Percentiles rank a stretch among this genome's conserved stretches.
phyloP scores from a whole-genome alignment of 2,888 invertebrate genomes.

The Drosophila lutescens region DNA sequence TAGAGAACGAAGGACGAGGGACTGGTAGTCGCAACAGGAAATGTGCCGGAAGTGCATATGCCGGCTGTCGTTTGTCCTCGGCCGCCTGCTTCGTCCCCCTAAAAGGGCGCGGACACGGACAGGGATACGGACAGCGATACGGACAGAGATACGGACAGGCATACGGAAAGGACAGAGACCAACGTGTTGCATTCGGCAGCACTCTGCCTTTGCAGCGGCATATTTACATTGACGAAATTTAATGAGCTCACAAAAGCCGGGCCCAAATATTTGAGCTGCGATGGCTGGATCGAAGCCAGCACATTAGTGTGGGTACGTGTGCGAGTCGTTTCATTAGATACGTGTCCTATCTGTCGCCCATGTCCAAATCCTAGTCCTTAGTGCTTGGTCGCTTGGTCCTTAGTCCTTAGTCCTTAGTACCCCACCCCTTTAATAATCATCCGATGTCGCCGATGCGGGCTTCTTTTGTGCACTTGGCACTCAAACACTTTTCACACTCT shows the following conservation, averaged over 20 bases:
- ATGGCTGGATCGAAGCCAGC: slow-evolving; percentile 59
- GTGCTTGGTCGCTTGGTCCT: slow-evolving; percentile 1
- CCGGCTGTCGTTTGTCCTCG: slow-evolving; percentile 47
- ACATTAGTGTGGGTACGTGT: slow-evolving; percentile 55
- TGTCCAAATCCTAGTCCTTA: slow-evolving; percentile 28
- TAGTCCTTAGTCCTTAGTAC: background rate
- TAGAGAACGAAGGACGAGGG: slow-evolving; percentile 38
- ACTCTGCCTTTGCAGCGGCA: slow-evolving; percentile 12
- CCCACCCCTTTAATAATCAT: slow-evolving; percentile 24
- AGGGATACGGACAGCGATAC: background rate
- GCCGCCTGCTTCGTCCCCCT: background rate
- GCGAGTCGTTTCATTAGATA: slow-evolving; percentile 73
- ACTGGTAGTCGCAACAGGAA: slow-evolving; percentile 56
- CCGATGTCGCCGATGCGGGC: slow-evolving; percentile 12
- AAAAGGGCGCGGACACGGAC: background rate
- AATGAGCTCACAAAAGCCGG: slow-evolving; percentile 71
- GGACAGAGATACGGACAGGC: no score
- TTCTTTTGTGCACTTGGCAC: slow-evolving; percentile 47
- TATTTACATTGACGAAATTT: slow-evolving; percentile 78
- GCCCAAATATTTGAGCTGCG: slow-evolving; percentile 62
- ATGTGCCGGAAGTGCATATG: slow-evolving; percentile 74
- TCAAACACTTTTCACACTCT: slow-evolving; percentile 47
- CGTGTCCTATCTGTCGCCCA: slow-evolving; percentile 69
- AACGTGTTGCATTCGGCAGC: slow-evolving; percentile 76
- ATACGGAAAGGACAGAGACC: slow-evolving; percentile 2